Percentiles rank a stretch among this genome's conserved stretches.
phyloP scores from a whole-genome alignment of 37 sponge, comb jelly and placozoan genomes.

The Aplysina aerophoba region DNA sequence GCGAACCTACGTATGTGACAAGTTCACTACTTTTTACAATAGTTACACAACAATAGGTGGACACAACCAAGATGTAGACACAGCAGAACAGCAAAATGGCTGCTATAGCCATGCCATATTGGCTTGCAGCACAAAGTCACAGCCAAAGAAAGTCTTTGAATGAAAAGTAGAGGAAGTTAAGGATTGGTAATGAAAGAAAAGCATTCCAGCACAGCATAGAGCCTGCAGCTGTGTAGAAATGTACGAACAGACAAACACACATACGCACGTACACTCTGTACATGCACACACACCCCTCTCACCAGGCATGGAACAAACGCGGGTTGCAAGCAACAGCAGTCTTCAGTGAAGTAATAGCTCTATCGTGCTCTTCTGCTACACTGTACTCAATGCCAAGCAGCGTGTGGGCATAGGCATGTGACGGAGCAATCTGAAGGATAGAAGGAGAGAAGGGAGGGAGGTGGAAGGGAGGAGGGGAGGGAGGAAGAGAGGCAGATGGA shows the following conservation, averaged over 20 bases:
- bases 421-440: conserved; percentile 61
- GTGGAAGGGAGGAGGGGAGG: neutral
- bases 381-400: conserved; percentile 88
- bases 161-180: too few species aligned
- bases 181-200: too few species aligned
- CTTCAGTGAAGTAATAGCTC: conserved; percentile 75
- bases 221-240: too few species aligned
- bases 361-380: conserved; percentile 73
- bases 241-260: too few species aligned
- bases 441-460: neutral
- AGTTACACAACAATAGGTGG: too few species aligned
- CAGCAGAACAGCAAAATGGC: too few species aligned
- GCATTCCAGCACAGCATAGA: too few species aligned
- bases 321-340: conserved; percentile 73
- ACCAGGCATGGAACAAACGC: conserved; percentile 92
- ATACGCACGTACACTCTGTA: neutral
- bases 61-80: too few species aligned
- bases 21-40: too few species aligned
- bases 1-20: conserved; percentile 75
- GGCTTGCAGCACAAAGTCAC: too few species aligned
- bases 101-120: too few species aligned
- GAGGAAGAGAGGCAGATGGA: neutral
- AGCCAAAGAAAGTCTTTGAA: too few species aligned
- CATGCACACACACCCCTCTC: neutral
- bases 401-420: conserved; percentile 81